Evolutionary conservation across 2,797 vertebrate genomes (phyloP), one percentile per base, ranked within the genome.

Genomic region (Acestrorhynchus altus): DNA sequence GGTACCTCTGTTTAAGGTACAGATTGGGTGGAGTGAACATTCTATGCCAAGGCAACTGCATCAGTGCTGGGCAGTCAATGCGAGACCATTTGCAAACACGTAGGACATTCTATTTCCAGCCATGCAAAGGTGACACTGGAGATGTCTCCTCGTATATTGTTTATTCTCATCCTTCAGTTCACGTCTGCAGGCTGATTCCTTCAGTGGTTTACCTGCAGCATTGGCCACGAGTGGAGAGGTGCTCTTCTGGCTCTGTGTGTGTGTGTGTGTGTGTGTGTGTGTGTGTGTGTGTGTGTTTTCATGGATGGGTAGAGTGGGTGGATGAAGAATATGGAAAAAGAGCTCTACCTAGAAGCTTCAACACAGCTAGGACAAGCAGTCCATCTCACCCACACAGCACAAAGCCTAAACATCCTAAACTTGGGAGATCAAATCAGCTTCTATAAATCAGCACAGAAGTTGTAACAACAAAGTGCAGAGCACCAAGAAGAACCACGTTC

Each of bases 261-360:
- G 16, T n/a, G 49, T n/a, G 16, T n/a, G 11, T 56, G 22, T 56
- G 10, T 57, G 54, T 42, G 56, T 16, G 26, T 31, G 56, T 56
- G 22, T 56, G 8, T 26, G 20, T 12, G 22, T 26, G 54, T 59
- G 24, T 24, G 42, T 31, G 22, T 44, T 46, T 39, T 28, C 44
- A 16, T 13, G 44, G 40, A 18, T 57, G 51, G 31, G 51, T 24
- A 66, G 59, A 59, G 61, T 66, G 54, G 67, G 73, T 46, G 72
- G 72, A 78, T 65, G 66, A 51, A 16, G 67, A 68, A 60, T 73
- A 61, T 56, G 57, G 72, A 74, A 68, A 81, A 60, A 66, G 67
- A 68, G 68, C 65, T 54, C n/a, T 35, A 72, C 22, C 40, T 12
- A 56, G 70, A 64, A 71, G 40, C 54, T 40, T 31, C 46, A 52